phyloP scores from a whole-genome alignment of 2,113 vertebrate genomes.

The Laticauda laticaudata region DNA sequence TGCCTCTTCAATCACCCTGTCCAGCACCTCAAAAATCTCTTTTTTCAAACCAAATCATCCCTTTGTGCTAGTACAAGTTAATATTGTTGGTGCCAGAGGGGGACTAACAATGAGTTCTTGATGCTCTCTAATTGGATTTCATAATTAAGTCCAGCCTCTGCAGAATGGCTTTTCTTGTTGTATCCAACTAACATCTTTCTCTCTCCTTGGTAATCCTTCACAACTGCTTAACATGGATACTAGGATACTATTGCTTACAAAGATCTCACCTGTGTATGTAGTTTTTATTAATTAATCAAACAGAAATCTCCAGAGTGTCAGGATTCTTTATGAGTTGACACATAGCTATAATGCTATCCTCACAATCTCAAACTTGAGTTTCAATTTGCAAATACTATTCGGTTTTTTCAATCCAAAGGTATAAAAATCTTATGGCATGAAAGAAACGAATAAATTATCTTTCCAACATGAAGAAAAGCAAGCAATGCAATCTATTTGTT shows the following conservation, averaged over 20 bases:
- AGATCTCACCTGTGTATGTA: background rate
- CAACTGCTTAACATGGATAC: background rate
- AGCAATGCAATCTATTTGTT: background rate
- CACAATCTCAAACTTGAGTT: background rate
- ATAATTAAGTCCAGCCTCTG: slow-evolving; percentile 25
- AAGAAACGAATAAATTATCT: background rate
- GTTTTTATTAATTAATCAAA: background rate
- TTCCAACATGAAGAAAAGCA: background rate
- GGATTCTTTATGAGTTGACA: too few species aligned
- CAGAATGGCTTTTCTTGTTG: slow-evolving; percentile 14
- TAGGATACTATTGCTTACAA: background rate
- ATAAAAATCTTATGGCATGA: background rate
- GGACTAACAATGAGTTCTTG: slow-evolving; percentile 15
- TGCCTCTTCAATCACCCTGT: too few species aligned
- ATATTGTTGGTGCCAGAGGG: slow-evolving; percentile 22
- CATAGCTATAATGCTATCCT: background rate
- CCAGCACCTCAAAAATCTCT: background rate
- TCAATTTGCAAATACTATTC: background rate
- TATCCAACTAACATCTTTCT: slow-evolving; percentile 1
- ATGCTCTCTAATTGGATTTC: slow-evolving; percentile 31
- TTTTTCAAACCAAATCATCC: background rate
- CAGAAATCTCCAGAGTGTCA: background rate
- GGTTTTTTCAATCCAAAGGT: background rate
- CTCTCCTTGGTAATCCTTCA: background rate
- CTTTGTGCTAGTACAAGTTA: slow-evolving; percentile 7